These are phyloP conservation scores for Mactra quadrangularis DNA, from an alignment of 1,140 invertebrate genomes.

Conservation along the genomic window DNA sequence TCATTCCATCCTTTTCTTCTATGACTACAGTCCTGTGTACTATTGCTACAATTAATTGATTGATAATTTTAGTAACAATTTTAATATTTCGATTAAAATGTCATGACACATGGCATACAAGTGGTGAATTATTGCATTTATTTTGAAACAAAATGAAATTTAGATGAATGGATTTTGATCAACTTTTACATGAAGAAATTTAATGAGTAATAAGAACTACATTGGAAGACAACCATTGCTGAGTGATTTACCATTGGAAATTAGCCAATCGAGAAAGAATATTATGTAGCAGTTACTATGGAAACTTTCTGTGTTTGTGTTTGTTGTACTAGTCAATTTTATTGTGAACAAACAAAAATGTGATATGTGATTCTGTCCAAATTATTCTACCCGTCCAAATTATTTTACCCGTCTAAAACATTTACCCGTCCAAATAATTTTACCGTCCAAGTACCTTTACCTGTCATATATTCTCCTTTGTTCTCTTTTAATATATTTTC, in stretches of 20 bases:
- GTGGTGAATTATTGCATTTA: neutral
- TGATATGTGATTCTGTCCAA: slow-evolving; percentile 43
- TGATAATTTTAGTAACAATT: neutral
- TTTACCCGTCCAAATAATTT: neutral
- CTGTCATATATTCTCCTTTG: neutral
- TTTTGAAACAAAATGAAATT: neutral
- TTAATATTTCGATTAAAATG: neutral
- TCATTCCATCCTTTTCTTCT: slow-evolving; percentile 41
- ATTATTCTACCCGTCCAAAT: neutral
- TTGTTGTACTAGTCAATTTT: slow-evolving; percentile 47
- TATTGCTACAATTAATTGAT: slow-evolving; percentile 29
- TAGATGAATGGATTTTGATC: neutral
- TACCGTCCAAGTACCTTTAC: neutral
- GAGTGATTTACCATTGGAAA: neutral
- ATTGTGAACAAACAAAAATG: neutral
- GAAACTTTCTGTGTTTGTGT: slow-evolving; percentile 4
- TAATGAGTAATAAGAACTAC: neutral
- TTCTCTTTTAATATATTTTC: neutral
- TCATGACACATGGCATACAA: too few species aligned
- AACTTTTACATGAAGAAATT: neutral
- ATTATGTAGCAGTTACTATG: neutral
- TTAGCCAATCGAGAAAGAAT: neutral
- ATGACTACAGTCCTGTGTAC: slow-evolving; percentile 1
- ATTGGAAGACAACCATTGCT: too few species aligned
- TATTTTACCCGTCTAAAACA: neutral